phyloP scores from a whole-genome alignment of 2,888 invertebrate species.

The Tetrapedia diversipes region DNA sequence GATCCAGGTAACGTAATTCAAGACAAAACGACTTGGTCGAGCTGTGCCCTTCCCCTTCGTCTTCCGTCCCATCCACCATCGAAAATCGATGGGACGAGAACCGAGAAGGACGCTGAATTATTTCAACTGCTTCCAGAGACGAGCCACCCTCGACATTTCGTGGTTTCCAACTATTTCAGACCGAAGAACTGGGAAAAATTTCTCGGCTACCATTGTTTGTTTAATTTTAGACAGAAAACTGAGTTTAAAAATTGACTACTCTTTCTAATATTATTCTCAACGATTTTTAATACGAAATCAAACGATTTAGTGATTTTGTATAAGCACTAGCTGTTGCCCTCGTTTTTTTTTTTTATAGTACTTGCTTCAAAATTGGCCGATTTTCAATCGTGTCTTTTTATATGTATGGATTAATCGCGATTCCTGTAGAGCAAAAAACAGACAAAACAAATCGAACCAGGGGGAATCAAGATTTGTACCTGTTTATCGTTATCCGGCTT shows the following conservation, averaged over 20 bases:
- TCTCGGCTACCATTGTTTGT: too few species aligned
- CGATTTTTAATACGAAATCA: too few species aligned
- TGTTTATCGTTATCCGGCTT: constrained; percentile 6
- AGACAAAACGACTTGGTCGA: constrained; percentile 24
- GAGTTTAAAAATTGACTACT: too few species aligned
- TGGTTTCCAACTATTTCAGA: background rate
- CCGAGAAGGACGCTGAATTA: background rate
- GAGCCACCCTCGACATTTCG: background rate
- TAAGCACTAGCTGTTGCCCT: too few species aligned
- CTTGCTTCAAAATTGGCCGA: too few species aligned
- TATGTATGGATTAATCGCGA: too few species aligned
- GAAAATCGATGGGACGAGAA: constrained; percentile 28
- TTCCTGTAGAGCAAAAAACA: too few species aligned
- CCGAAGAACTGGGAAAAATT: background rate
- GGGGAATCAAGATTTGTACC: background rate
- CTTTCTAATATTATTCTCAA: too few species aligned
- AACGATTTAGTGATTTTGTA: too few species aligned
- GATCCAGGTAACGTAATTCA: constrained; percentile 13
- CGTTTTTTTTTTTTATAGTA: too few species aligned
- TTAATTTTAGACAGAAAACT: too few species aligned
- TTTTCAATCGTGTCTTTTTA: too few species aligned
- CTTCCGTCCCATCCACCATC: background rate
- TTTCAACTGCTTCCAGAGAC: background rate
- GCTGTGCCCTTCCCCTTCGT: background rate
- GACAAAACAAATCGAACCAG: background rate